Conservation (phyloP, 30 jellyfish, hydroid and myxozoan genomes). For the Nemopilema nomurai region DNA sequence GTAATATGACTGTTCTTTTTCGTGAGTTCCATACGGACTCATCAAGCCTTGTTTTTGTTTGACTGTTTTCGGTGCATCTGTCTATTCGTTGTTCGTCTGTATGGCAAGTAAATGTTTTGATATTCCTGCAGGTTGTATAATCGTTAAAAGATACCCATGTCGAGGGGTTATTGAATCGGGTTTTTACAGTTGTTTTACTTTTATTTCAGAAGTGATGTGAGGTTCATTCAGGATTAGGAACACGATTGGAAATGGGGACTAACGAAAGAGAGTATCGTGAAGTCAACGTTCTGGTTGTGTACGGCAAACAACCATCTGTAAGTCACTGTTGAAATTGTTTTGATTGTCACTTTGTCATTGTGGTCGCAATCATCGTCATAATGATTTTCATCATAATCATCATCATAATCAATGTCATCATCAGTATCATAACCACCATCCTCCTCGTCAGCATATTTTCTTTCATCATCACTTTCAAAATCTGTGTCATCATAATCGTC, state of each 20-base stretch:
- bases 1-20: too few relatives aligned
- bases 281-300: not conserved
- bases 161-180: not conserved
- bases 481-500: not conserved
- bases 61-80: not conserved
- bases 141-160: not conserved
- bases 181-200: not conserved
- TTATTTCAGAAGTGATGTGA: not conserved
- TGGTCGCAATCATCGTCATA: not conserved
- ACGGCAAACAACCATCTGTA: not conserved
- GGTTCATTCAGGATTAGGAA: not conserved
- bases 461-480: not conserved
- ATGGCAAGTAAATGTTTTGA: not conserved
- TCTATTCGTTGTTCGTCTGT: not conserved
- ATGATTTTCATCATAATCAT: not conserved
- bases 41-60: not conserved
- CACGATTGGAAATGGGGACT: not conserved
- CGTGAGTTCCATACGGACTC: too few relatives aligned
- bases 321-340: not conserved
- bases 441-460: too few relatives aligned
- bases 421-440: not conserved
- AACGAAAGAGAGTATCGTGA: constrained; percentile 14
- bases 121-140: not conserved
- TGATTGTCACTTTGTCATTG: not conserved
- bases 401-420: not conserved